Conservation (phyloP, 2,888 invertebrate genomes). For the Melanophora roralis region DNA sequence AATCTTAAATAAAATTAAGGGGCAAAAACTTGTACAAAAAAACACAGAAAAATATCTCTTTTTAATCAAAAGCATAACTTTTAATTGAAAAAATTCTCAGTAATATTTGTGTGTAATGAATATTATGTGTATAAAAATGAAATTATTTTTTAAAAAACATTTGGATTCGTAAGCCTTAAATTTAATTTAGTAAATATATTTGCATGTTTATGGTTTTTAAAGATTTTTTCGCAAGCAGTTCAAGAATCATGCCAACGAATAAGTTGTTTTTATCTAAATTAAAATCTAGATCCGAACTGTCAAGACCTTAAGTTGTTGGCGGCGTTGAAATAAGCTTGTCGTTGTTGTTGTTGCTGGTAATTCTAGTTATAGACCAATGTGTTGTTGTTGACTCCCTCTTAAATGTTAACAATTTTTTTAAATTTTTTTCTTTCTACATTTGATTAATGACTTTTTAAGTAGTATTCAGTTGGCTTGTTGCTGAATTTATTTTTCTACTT, state of each 20-base stretch:
- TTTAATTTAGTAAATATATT: no score
- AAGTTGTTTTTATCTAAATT: constrained; percentile 46
- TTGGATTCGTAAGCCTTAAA: no score
- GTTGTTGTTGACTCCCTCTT: background rate
- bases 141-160: no score
- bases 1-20: no score
- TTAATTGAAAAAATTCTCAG: no score
- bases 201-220: no score
- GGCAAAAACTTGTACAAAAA: no score
- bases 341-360: background rate
- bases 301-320: constrained; percentile 16
- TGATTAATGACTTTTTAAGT: constrained; percentile 54
- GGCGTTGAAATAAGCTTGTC: background rate
- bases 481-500: background rate
- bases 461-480: constrained; percentile 31
- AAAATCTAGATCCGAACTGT: constrained; percentile 47
- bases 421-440: background rate
- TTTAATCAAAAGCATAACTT: no score
- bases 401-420: constrained; percentile 3
- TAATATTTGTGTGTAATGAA: no score
- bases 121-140: no score
- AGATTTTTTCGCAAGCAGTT: background rate
- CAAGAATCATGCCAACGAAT: background rate
- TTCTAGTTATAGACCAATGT: background rate
- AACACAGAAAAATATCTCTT: no score